Evolutionary conservation across 2,797 vertebrate species (phyloP).

Genomic region (Amniataba percoides): DNA sequence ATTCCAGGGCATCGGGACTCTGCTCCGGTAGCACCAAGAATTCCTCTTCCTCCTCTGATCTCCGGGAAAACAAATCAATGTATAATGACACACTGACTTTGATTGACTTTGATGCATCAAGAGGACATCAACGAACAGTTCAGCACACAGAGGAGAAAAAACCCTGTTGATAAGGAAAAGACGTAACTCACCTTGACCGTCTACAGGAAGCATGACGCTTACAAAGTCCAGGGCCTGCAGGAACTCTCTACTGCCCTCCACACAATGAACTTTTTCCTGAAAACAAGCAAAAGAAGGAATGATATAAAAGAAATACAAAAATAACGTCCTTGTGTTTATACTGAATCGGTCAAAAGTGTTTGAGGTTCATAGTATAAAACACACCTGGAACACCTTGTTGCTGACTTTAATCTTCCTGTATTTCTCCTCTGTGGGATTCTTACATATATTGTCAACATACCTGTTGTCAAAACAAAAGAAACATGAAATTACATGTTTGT

Average conservation of each 20-base stretch:
- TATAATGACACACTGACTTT: background rate
- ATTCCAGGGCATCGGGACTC: slow-evolving; percentile 79
- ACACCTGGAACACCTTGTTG: slow-evolving; percentile 95
- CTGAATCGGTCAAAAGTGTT: background rate
- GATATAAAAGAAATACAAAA: background rate
- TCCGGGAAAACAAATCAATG: slow-evolving; percentile 6
- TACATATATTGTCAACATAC: slow-evolving; percentile 95
- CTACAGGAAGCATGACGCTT: slow-evolving; percentile 83
- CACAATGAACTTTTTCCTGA: slow-evolving; percentile 91
- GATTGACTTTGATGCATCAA: background rate
- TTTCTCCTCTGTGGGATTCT: slow-evolving; percentile 94
- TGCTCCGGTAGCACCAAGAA: slow-evolving; percentile 89
- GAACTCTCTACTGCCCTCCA: slow-evolving; percentile 92
- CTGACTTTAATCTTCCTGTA: slow-evolving; percentile 93
- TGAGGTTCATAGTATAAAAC: background rate
- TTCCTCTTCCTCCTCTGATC: slow-evolving; percentile 87
- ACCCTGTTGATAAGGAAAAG: background rate
- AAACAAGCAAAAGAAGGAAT: background rate
- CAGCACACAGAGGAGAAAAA: background rate
- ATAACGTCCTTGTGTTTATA: background rate
- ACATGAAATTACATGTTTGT: background rate
- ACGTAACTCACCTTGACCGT: slow-evolving; percentile 87
- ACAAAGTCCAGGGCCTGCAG: slow-evolving; percentile 93
- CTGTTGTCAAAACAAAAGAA: slow-evolving; percentile 73
- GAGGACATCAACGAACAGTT: background rate